Base-by-base conservation (phyloP, 1,140 invertebrate genomes). In the Planococcus citri region DNA sequence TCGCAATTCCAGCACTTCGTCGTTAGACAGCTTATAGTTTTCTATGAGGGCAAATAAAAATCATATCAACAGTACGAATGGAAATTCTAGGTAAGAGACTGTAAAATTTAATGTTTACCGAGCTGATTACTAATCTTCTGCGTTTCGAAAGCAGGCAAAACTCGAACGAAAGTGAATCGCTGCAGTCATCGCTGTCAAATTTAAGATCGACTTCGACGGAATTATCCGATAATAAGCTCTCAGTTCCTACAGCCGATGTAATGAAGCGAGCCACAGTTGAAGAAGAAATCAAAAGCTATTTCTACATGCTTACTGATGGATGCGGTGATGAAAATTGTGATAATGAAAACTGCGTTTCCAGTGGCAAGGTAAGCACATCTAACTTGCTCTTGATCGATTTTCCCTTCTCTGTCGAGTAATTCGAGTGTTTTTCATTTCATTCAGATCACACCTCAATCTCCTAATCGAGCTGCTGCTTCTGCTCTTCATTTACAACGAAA, bases 271-370 rank as follows among this genome's bases (percentile, higher is more conserved):
- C 88, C 72, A 89, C 90, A 72, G 91, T 90, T 24, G 91, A 87
- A 78, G 89, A 91, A 78, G 80, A 94, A 58, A 95, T 95, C 72
- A 90, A 94, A 78, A 86, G 88, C 73, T 95, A 95, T 79, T 96
- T 95, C 78, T 92, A 92, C 80, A 91, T 95, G 80, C 80, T 96
- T 70, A 88, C 88, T 14, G 88, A 94, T 78, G 93, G 93, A 71
- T 96, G 93, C 81, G 92, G 92, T 8, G 91, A 94, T 77, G 80
- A 84, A 9, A 81, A 85, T 69, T 95, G 93, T 80, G 83, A 85
- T 73, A 96, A 95, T 81, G 83, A 85, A 75, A 83, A 89, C 77
- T 96, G 93, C 84, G 90, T 90, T 71, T 95, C 92, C 24, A 93
- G 90, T 80, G 88, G 88, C 75, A 85, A 88, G 78, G 89, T 92